Conservation (phyloP, 2,113 vertebrate genomes). For the Gasterosteus aculeatus region DNA sequence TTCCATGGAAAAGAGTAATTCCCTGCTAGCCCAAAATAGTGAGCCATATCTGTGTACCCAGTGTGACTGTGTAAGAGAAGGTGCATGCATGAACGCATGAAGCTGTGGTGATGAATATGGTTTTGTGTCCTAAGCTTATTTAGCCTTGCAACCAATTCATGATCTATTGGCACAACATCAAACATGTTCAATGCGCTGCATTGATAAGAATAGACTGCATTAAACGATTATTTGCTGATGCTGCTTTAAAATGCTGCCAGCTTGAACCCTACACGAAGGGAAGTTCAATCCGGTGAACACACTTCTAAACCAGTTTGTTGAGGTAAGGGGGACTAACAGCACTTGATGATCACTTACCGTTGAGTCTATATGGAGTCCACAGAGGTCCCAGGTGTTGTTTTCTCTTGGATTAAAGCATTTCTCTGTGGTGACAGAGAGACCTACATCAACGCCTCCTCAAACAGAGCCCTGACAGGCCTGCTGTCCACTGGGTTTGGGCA, state of each 20-base stretch:
- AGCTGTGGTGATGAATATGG: conserved; percentile 27
- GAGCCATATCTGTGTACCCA: not conserved
- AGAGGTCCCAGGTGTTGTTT: conserved; percentile 47
- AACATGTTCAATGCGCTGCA: not conserved
- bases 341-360: conserved; percentile 22
- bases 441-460: conserved; percentile 54
- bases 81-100: not conserved
- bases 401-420: conserved; percentile 61
- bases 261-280: not conserved
- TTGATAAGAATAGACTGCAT: not conserved
- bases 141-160: conserved; percentile 11
- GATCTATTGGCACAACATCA: conserved; percentile 23
- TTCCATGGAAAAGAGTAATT: conserved; percentile 37
- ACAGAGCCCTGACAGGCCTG: conserved; percentile 41
- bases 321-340: conserved; percentile 17
- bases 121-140: conserved; percentile 15
- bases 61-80: not conserved
- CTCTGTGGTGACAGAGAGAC: conserved; percentile 39
- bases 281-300: not conserved
- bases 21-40: conserved; percentile 18
- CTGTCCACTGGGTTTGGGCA: conserved; percentile 44
- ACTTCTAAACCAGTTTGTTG: not conserved
- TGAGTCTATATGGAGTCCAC: conserved; percentile 38
- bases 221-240: conserved; percentile 17
- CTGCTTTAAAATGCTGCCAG: not conserved